A percentile compares a stretch with the other conserved stretches of the same genome.
Evolutionary conservation across 2,888 invertebrate genomes (phyloP).

Genomic region (Caenorhabditis sp.): DNA sequence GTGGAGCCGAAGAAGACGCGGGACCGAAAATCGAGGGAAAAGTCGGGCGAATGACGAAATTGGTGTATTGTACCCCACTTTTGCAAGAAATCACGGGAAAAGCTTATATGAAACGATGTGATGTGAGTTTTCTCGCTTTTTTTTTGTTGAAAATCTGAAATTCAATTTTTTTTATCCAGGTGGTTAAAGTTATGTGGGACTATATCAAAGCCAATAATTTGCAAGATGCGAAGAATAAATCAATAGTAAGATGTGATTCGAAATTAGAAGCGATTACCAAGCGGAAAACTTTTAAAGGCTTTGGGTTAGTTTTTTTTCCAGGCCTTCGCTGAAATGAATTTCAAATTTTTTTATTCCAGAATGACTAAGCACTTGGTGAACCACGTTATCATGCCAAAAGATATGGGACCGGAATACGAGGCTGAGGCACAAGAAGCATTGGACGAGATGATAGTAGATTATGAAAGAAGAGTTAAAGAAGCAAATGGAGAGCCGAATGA

Average conservation of each 20-base stretch:
- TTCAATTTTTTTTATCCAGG: conserved; percentile 21
- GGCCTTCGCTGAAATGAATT: neutral
- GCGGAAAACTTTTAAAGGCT: conserved; percentile 37
- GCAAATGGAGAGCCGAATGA: neutral
- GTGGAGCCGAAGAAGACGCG: conserved; percentile 16
- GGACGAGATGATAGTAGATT: conserved; percentile 27
- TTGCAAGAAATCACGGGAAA: conserved; percentile 36
- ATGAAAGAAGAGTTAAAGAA: neutral
- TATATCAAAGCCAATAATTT: conserved; percentile 60
- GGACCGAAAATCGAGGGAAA: conserved; percentile 19
- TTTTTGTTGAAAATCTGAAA: neutral
- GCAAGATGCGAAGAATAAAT: conserved; percentile 58
- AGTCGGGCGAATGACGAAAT: conserved; percentile 40
- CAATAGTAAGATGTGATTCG: conserved; percentile 36
- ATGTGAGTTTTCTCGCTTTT: conserved; percentile 21
- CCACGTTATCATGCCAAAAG: conserved; percentile 48
- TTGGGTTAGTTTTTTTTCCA: conserved; percentile 20
- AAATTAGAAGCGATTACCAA: conserved; percentile 37
- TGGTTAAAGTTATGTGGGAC: conserved; percentile 61
- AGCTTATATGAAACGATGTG: conserved; percentile 46
- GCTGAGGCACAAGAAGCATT: conserved; percentile 36
- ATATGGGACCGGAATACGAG: conserved; percentile 36
- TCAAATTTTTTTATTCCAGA: conserved; percentile 32
- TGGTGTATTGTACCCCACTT: conserved; percentile 34
- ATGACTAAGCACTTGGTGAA: conserved; percentile 55